Evolutionary conservation across 2,797 vertebrate genomes (phyloP).

Genomic region (Coreius guichenoti): DNA sequence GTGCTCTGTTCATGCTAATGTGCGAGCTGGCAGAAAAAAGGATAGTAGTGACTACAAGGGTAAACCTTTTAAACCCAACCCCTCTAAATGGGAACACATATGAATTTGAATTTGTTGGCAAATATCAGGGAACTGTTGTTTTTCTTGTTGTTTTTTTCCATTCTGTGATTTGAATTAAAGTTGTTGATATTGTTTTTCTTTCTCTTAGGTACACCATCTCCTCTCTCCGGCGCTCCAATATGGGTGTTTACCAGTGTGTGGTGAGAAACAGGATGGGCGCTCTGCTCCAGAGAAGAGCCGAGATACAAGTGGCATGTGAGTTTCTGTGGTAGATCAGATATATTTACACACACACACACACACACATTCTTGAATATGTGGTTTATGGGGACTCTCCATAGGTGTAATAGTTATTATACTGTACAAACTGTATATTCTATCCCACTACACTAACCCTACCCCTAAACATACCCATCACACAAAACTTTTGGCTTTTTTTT

Average conservation of each 20-base stretch:
- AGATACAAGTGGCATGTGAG: constrained; percentile 95
- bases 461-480: too few species aligned
- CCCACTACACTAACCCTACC: too few species aligned
- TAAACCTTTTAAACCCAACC: constrained; percentile 54
- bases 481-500: too few species aligned
- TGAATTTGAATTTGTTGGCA: constrained; percentile 48
- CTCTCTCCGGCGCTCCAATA: constrained; percentile 81
- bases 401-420: too few species aligned
- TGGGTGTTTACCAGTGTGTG: constrained; percentile 89
- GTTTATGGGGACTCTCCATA: too few species aligned
- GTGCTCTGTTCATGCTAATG: constrained; percentile 74
- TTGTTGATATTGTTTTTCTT: constrained; percentile 15
- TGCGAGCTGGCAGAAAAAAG: constrained; percentile 69
- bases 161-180: constrained; percentile 2
- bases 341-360: neutral
- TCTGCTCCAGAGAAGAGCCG: constrained; percentile 85
- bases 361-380: too few species aligned
- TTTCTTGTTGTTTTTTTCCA: constrained; percentile 5
- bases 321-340: constrained; percentile 60
- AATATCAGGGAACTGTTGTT: constrained; percentile 10
- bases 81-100: constrained; percentile 46
- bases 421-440: too few species aligned
- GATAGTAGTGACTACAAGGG: constrained; percentile 40
- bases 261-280: constrained; percentile 94
- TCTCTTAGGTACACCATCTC: constrained; percentile 82